phyloP scores from a whole-genome alignment of 2,888 invertebrate species.

The Cynaeus angustus region DNA sequence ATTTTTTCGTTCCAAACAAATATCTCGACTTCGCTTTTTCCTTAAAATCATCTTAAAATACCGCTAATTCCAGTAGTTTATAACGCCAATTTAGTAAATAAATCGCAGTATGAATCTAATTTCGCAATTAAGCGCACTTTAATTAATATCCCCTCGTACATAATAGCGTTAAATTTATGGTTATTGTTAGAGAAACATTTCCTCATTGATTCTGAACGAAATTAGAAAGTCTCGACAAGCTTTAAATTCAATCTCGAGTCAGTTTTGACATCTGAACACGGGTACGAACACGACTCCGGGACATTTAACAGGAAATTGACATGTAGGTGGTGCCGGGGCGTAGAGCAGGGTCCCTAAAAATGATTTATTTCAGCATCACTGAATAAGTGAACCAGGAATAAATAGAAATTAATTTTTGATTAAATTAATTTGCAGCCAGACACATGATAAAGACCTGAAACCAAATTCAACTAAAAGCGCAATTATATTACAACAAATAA shows the following conservation, averaged over 20 bases:
- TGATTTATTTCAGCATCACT: slow-evolving; percentile 22
- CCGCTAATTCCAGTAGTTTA: neutral
- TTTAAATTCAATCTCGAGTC: slow-evolving; percentile 30
- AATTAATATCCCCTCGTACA: slow-evolving; percentile 22
- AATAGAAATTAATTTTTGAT: neutral
- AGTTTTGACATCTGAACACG: slow-evolving; percentile 11
- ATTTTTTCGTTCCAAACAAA: too few relatives aligned
- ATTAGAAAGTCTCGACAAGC: slow-evolving; percentile 30
- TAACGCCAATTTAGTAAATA: slow-evolving; percentile 10
- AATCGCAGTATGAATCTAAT: slow-evolving; percentile 18
- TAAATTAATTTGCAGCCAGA: neutral
- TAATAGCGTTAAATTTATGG: slow-evolving; percentile 36
- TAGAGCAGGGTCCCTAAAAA: slow-evolving; percentile 5
- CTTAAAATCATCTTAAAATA: neutral
- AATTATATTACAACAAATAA: slow-evolving; percentile 33
- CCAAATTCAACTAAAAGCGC: neutral
- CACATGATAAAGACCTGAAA: too few relatives aligned
- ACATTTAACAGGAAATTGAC: slow-evolving; percentile 32
- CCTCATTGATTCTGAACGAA: slow-evolving; percentile 30
- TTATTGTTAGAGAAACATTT: slow-evolving; percentile 32
- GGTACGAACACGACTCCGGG: slow-evolving; percentile 23
- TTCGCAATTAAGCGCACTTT: slow-evolving; percentile 20
- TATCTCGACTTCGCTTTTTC: too few relatives aligned
- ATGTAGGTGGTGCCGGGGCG: slow-evolving; percentile 36
- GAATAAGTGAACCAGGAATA: neutral